These are phyloP conservation scores for Esox masquinongy DNA, from an alignment of 2,797 vertebrate genomes.

Conservation along the genomic window DNA sequence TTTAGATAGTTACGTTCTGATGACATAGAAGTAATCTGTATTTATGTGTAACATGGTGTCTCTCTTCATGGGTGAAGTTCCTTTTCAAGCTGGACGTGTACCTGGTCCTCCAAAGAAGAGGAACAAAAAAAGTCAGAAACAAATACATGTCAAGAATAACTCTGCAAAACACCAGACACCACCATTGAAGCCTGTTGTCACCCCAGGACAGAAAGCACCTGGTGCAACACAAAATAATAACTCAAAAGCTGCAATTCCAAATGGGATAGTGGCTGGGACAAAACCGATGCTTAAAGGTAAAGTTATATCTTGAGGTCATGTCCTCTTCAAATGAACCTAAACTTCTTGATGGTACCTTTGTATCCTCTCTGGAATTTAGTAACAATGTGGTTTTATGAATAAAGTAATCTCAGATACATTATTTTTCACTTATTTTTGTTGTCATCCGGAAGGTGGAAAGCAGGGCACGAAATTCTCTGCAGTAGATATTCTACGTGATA, in stretches of 20 bases:
- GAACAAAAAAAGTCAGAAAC: constrained; percentile 76
- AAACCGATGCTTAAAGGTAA: constrained; percentile 53
- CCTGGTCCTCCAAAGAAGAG: constrained; percentile 71
- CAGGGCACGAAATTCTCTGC: constrained; percentile 68
- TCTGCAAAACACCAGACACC: constrained; percentile 38
- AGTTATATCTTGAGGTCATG: neutral
- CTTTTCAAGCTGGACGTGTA: constrained; percentile 61
- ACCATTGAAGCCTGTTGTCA: constrained; percentile 39
- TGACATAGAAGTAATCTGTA: neutral
- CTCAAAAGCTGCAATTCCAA: constrained; percentile 24
- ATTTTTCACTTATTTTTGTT: constrained; percentile 16
- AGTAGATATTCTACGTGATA: constrained; percentile 83
- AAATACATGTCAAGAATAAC: constrained; percentile 44
- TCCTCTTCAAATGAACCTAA: neutral
- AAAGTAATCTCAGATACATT: neutral
- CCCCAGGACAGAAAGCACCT: constrained; percentile 35
- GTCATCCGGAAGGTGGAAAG: constrained; percentile 60
- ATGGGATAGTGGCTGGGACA: constrained; percentile 2
- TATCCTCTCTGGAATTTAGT: neutral
- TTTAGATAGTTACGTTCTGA: constrained; percentile 3
- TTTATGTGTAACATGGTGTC: neutral
- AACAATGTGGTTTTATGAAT: neutral
- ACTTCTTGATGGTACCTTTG: neutral
- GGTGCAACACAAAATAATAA: constrained; percentile 16
- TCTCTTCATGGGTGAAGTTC: constrained; percentile 60